phyloP scores from a whole-genome alignment of 2,797 vertebrate species.

The Falco berigora region DNA sequence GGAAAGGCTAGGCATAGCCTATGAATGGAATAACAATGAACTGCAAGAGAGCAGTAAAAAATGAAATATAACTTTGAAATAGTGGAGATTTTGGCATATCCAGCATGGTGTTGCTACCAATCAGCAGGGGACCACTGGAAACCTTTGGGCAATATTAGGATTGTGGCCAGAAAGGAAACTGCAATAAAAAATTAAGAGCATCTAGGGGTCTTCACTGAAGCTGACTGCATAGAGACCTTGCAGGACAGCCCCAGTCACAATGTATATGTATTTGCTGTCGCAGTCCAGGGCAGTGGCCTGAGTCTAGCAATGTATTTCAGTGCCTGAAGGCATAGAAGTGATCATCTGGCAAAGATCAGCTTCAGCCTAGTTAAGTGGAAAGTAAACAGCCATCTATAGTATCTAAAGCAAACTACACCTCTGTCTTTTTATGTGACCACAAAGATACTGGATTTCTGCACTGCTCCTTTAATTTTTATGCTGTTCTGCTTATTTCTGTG shows the following conservation, averaged over 20 bases:
- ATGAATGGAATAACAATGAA: neutral
- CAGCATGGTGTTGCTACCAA: accelerated
- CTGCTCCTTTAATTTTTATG: conserved; percentile 4
- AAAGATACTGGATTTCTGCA: neutral
- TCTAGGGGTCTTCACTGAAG: neutral
- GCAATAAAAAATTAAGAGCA: neutral
- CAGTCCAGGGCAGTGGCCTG: neutral
- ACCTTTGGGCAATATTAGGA: neutral
- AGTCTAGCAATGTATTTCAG: neutral
- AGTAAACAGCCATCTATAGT: neutral
- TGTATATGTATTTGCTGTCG: accelerated
- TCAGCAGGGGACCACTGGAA: neutral
- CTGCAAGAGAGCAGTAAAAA: neutral
- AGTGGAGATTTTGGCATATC: neutral
- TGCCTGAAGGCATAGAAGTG: neutral
- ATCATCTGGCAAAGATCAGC: neutral
- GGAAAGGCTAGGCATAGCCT: neutral
- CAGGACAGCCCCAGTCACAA: neutral
- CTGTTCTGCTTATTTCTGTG: neutral
- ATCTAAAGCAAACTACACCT: neutral
- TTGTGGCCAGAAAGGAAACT: neutral
- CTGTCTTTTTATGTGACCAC: neutral
- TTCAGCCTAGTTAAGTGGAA: neutral
- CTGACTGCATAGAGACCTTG: neutral
- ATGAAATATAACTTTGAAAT: neutral